Conservation (phyloP, 1,140 invertebrate species). For the Sycophaga agraensis region DNA sequence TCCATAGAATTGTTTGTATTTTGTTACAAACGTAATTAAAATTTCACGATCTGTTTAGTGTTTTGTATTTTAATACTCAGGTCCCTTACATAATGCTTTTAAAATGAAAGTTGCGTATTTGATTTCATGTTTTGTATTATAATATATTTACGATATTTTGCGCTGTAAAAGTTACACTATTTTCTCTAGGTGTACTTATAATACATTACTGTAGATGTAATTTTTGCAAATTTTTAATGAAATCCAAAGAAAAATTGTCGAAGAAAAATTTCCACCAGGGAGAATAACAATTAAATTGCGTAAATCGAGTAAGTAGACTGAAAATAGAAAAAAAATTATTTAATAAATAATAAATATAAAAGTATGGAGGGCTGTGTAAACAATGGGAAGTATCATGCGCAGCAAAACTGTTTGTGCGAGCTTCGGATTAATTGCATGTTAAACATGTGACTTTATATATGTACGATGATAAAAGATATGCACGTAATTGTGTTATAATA, state of each 20-base stretch:
- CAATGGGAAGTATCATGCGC: constrained; percentile 55
- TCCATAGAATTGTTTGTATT: too few species aligned
- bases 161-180: not conserved
- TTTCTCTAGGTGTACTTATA: constrained; percentile 5
- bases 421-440: constrained; percentile 58
- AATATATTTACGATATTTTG: not conserved
- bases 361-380: constrained; percentile 52
- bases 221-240: constrained; percentile 19
- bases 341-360: constrained; percentile 30
- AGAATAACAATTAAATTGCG: constrained; percentile 9
- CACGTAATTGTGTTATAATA: constrained; percentile 42
- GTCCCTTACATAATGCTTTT: not conserved
- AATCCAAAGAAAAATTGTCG: constrained; percentile 4
- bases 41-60: too few species aligned
- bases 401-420: constrained; percentile 56
- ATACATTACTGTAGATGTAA: constrained; percentile 17
- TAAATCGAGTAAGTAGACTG: constrained; percentile 29
- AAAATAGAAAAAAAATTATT: constrained; percentile 32
- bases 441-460: constrained; percentile 54
- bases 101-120: not conserved
- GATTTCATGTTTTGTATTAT: not conserved
- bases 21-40: too few species aligned
- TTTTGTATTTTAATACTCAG: too few species aligned
- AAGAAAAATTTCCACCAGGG: constrained; percentile 19
- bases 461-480: constrained; percentile 36